These are phyloP conservation scores for Bryconaethiops microstoma DNA, from an alignment of 2,797 vertebrate genomes.

Conservation along the genomic window DNA sequence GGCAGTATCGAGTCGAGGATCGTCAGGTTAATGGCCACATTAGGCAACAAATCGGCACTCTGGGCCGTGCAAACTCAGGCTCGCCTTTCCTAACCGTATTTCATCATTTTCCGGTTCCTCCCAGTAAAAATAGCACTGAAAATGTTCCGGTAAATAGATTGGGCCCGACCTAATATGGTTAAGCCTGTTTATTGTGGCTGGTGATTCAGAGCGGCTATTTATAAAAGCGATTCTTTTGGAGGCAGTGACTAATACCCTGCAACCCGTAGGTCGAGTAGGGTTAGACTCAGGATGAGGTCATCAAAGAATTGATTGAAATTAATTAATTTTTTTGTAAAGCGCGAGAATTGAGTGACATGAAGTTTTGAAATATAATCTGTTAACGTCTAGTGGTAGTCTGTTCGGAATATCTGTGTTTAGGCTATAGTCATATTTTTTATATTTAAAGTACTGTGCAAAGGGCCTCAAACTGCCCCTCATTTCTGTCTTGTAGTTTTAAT, in stretches of 20 bases:
- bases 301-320: neutral
- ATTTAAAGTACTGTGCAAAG: too few relatives aligned
- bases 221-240: slow-evolving; percentile 59
- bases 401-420: too few relatives aligned
- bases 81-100: slow-evolving; percentile 67
- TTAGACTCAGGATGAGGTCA: slow-evolving; percentile 23
- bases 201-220: slow-evolving; percentile 65
- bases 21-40: slow-evolving; percentile 81
- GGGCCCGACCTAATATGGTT: slow-evolving; percentile 64
- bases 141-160: slow-evolving; percentile 74
- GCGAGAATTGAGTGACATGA: neutral
- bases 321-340: neutral
- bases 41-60: slow-evolving; percentile 75
- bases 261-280: slow-evolving; percentile 19
- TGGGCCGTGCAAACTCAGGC: slow-evolving; percentile 66
- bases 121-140: slow-evolving; percentile 65
- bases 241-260: slow-evolving; percentile 60
- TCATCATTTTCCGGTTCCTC: slow-evolving; percentile 74
- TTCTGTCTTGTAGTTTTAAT: too few relatives aligned
- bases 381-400: too few relatives aligned
- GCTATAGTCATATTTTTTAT: too few relatives aligned
- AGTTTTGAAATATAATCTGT: neutral
- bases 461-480: too few relatives aligned
- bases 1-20: slow-evolving; percentile 74
- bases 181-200: slow-evolving; percentile 67